Evolutionary conservation across 1,140 invertebrate genomes (phyloP), one percentile per base, ranked within the genome.

Genomic region (Aphelenchoides fujianensis): DNA sequence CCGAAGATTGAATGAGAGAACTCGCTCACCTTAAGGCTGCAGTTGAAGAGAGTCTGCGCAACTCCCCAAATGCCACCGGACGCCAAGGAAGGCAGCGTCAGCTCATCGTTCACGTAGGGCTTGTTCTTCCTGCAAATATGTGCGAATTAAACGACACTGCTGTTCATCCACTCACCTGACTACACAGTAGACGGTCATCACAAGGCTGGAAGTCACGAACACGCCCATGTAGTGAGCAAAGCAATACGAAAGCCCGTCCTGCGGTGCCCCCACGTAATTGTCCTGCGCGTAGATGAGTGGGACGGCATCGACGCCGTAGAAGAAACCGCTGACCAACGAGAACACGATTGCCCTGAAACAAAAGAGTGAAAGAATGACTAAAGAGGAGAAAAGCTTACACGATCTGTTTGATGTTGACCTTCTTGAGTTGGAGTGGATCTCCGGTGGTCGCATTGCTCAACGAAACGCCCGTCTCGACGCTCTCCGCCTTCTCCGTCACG

Each of bases 191-290:
- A 27, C 57, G 2, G 36, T n/a, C n/a, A 61, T 19, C 16, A 61
- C 28, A 61, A 61, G 57, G 19, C 27, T 30, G n/a, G 57, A 27
- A n/a, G 57, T 61, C 57, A 61, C n/a, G 57, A 61, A 61, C n/a
- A 61, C 37, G n/a, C 57, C 57, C 57, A 61, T 61, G 57, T 61
- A 61, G 3, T 61, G 57, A 16, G 57, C n/a, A n/a, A 61, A 61
- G 36, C 57, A 61, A 61, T 61, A 61, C 37, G 57, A 61, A 1
- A 61, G 2, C 19, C 57, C 57, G 27, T 61, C 57, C 27, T 61
- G 57, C 27, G 57, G 57, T n/a, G 57, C 57, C n/a, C 28, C 57
- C 37, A 30, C 27, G 1, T 19, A 16, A 27, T 27, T n/a, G 57
- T 61, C 57, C 37, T 61, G 57, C 1, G 36, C 57, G 28, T 16